Base-by-base conservation (phyloP, 2,113 vertebrate species). In the Bostrychus sinensis region DNA sequence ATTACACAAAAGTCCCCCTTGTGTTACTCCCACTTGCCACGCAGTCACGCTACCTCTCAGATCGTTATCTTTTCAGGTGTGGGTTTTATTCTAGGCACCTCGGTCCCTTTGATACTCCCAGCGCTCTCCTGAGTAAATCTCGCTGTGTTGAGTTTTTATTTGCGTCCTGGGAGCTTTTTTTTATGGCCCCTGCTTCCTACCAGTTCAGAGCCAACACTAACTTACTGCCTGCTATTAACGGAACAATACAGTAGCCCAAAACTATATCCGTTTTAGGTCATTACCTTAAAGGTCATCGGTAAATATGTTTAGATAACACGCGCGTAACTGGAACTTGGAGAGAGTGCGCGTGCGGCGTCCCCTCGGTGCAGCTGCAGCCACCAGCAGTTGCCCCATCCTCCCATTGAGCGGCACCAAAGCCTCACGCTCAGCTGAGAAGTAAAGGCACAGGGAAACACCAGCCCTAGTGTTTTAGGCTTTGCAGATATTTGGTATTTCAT, bases 391-490 rank as follows among this genome's bases (percentile, higher is more conserved):
- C 91, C 86, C 77, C 62, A 67, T 89, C 76, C 85, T 90, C 92
- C 92, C 92, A 88, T 93, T 82, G 88, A 92, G 92, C 88, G 92
- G 92, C 91, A 93, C 92, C 89, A 93, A 81, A 93, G 92, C 77
- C 86, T 91, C 87, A 86, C 83, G 46, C 83, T 89, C 72, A 70
- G 62, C 58, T 50, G 68, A 72, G 56, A 62, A 50, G 60, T 22
- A n/a, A 53, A 58, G 37, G 54, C 7, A 41, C 37, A 14, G 56
- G 56, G 56, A 4, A 17, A 22, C 58, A 67, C 17, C 20, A 42
- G 66, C 55, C 68, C 43, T 9, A 48, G 45, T 36, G 2, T 61
- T 19, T 61, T 3, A 51, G 13, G 16, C 22, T 48, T 48, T 48
- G 37, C 20, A 48, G 20, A 9, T 17, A 17, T 51, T n/a, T 32